A percentile compares a stretch with the other conserved stretches of the same genome.
These are phyloP conservation scores for Cheilosia vulpina DNA, from an alignment of 2,888 invertebrate genomes.

Conservation along the genomic window DNA sequence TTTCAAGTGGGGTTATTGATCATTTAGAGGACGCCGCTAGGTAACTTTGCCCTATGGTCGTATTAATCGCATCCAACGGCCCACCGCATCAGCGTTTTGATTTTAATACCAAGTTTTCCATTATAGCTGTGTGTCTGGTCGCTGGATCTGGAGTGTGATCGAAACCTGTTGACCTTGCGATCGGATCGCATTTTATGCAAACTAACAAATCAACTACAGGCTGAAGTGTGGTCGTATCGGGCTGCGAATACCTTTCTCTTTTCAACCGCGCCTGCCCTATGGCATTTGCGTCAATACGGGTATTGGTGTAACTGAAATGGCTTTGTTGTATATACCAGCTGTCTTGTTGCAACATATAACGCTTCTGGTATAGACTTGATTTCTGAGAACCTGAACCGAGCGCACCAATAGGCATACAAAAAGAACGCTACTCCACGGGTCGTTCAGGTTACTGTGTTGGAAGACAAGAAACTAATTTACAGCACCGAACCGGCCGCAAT, in stretches of 20 bases:
- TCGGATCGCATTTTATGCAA: conserved; percentile 69
- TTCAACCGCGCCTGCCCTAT: conserved; percentile 65
- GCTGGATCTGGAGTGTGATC: conserved; percentile 43
- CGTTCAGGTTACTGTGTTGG: conserved; percentile 43
- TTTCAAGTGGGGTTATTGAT: conserved; percentile 53
- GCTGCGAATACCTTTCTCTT: conserved; percentile 67
- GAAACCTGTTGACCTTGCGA: conserved; percentile 69
- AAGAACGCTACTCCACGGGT: conserved; percentile 51
- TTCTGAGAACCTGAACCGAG: conserved; percentile 40
- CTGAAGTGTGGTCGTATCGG: conserved; percentile 34
- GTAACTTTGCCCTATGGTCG: conserved; percentile 38
- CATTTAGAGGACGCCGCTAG: conserved; percentile 49
- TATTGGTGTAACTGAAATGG: conserved; percentile 35
- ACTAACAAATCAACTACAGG: conserved; percentile 52
- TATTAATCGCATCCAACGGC: conserved; percentile 22
- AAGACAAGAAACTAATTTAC: background rate
- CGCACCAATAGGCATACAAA: background rate
- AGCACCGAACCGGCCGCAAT: conserved; percentile 27
- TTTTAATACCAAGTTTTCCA: conserved; percentile 52
- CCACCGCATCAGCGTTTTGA: conserved; percentile 12
- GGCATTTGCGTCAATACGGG: conserved; percentile 61
- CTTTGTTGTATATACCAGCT: conserved; percentile 44
- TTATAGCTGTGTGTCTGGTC: conserved; percentile 33
- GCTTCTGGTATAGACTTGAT: conserved; percentile 37
- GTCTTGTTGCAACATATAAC: conserved; percentile 44